Conservation (phyloP, 1,140 invertebrate species). For the Wiebesia pumilae region DNA sequence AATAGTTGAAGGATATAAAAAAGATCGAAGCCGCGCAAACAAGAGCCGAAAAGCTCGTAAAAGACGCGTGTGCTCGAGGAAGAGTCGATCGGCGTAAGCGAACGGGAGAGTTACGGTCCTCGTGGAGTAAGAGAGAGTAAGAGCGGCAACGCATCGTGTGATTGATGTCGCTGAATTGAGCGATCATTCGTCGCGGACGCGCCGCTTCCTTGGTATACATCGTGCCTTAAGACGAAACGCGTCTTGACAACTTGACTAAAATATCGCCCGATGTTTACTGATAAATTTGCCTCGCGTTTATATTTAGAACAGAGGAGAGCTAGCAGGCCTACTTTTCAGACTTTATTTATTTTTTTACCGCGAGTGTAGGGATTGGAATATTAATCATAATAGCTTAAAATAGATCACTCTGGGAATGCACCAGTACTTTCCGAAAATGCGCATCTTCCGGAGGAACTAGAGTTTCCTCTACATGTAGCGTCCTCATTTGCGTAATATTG, state of each 20-base stretch:
- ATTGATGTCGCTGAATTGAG: slow-evolving; percentile 70
- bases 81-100: slow-evolving; percentile 30
- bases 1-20: slow-evolving; percentile 13
- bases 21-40: slow-evolving; percentile 56
- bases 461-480: no score
- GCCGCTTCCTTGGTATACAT: neutral
- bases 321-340: neutral
- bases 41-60: slow-evolving; percentile 68
- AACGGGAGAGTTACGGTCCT: no score
- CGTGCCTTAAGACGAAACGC: neutral
- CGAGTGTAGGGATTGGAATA: neutral
- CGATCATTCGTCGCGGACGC: slow-evolving; percentile 64
- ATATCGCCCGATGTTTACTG: neutral
- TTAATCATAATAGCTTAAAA: neutral
- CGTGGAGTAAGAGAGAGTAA: neutral
- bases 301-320: neutral
- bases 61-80: slow-evolving; percentile 54
- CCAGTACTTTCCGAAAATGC: no score
- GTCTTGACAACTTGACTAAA: slow-evolving; percentile 34
- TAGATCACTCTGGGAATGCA: neutral
- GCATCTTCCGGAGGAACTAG: no score
- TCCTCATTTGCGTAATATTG: no score
- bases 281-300: slow-evolving; percentile 1
- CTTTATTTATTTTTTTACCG: neutral
- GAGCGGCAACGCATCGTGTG: slow-evolving; percentile 53